phyloP scores from a whole-genome alignment of 1,140 invertebrate species.

The Caenorhabditis brenneri region DNA sequence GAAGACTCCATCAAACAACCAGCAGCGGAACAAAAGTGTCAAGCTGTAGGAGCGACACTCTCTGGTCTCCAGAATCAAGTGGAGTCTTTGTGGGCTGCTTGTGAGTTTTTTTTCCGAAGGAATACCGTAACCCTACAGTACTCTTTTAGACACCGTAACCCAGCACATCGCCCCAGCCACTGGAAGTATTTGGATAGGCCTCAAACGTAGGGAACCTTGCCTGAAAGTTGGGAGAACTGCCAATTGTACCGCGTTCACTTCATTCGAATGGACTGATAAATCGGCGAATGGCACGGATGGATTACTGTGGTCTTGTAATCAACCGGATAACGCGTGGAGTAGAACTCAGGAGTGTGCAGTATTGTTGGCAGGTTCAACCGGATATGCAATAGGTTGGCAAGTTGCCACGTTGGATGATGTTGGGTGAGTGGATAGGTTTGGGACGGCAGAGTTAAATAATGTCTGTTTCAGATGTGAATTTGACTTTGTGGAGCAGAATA shows the following conservation, averaged over 20 bases:
- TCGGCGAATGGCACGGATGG: background rate
- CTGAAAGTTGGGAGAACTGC: background rate
- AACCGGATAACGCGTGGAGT: background rate
- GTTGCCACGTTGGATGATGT: background rate
- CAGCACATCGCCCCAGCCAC: background rate
- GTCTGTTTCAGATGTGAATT: background rate
- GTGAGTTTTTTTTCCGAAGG: background rate
- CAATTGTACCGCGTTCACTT: background rate
- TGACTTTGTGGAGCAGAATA: background rate
- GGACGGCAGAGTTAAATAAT: background rate
- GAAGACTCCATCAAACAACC: background rate
- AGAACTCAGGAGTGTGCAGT: background rate
- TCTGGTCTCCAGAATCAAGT: background rate
- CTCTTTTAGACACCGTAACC: background rate
- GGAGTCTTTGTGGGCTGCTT: background rate
- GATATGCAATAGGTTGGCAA: background rate
- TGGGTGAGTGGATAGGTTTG: background rate
- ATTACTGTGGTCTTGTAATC: background rate
- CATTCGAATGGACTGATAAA: background rate
- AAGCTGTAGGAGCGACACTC: background rate
- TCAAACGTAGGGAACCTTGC: background rate
- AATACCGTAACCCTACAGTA: background rate
- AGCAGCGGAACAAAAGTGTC: background rate
- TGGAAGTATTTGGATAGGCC: background rate
- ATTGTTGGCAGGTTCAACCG: background rate